phyloP scores from a whole-genome alignment of 2,888 invertebrate species.

The Chrysopilus asiliformis region DNA sequence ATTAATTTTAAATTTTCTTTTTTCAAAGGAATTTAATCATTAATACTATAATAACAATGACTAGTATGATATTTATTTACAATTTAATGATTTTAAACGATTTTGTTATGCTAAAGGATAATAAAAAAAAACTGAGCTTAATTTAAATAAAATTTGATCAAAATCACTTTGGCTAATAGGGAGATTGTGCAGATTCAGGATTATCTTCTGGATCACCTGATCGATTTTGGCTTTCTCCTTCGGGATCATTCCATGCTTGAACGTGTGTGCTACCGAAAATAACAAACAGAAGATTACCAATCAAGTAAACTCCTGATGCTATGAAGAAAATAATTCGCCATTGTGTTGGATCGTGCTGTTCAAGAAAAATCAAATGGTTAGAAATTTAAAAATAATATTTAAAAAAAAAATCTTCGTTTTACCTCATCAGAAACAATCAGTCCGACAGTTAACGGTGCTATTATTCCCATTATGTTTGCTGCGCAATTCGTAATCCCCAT shows the following conservation, averaged over 20 bases:
- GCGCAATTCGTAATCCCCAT: conserved; percentile 76
- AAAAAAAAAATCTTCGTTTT: conserved; percentile 18
- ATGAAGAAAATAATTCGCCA: conserved; percentile 67
- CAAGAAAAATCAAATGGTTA: conserved; percentile 14
- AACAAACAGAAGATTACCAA: conserved; percentile 51
- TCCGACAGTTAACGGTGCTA: conserved; percentile 63
- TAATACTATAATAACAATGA: no score
- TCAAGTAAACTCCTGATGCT: conserved; percentile 53
- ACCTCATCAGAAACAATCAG: conserved; percentile 56
- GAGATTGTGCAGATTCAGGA: no score
- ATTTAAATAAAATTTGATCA: no score
- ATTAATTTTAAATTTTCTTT: no score
- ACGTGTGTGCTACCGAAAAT: conserved; percentile 46
- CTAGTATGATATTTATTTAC: no score
- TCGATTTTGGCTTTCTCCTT: no score
- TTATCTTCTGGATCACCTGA: no score
- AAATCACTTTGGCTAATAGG: no score
- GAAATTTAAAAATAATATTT: conserved; percentile 2
- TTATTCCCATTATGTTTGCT: conserved; percentile 65
- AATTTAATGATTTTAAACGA: no score
- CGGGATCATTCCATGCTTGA: conserved; percentile 53
- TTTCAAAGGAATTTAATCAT: no score
- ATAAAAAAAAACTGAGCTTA: no score
- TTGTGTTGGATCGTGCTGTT: conserved; percentile 46
- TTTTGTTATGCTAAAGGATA: no score